phyloP scores from a whole-genome alignment of 2,888 invertebrate genomes.

The Phalera bucephala region DNA sequence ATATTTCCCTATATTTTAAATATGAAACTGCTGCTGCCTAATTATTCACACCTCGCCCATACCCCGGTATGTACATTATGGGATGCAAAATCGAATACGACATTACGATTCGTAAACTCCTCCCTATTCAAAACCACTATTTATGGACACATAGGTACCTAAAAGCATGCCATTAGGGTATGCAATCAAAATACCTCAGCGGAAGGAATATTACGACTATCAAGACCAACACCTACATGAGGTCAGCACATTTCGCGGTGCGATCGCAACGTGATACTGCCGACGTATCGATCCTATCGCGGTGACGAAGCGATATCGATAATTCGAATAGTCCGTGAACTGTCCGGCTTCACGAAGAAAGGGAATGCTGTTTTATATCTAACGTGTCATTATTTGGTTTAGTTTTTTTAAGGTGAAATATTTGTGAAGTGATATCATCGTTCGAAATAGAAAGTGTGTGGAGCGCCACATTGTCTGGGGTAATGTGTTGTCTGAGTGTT shows the following conservation, averaged over 20 bases:
- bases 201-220: slow-evolving; percentile 56
- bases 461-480: background rate
- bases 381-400: slow-evolving; percentile 61
- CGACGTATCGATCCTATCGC: slow-evolving; percentile 75
- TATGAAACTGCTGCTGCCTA: too few relatives aligned
- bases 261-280: slow-evolving; percentile 79
- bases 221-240: slow-evolving; percentile 70
- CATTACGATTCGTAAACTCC: too few relatives aligned
- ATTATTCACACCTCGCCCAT: too few relatives aligned
- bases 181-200: slow-evolving; percentile 51
- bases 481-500: too few relatives aligned
- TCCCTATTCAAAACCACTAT: too few relatives aligned
- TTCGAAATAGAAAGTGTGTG: slow-evolving; percentile 35
- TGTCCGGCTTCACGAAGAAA: slow-evolving; percentile 61
- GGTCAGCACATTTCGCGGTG: slow-evolving; percentile 71
- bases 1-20: too few relatives aligned
- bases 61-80: too few relatives aligned
- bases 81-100: too few relatives aligned
- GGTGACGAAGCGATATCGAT: slow-evolving; percentile 71
- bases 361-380: slow-evolving; percentile 56
- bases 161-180: slow-evolving; percentile 31
- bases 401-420: slow-evolving; percentile 45
- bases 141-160: slow-evolving; percentile 8
- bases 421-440: slow-evolving; percentile 38
- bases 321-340: slow-evolving; percentile 66